Conservation (phyloP, 2,888 invertebrate genomes). For the Sepiola atlantica region DNA sequence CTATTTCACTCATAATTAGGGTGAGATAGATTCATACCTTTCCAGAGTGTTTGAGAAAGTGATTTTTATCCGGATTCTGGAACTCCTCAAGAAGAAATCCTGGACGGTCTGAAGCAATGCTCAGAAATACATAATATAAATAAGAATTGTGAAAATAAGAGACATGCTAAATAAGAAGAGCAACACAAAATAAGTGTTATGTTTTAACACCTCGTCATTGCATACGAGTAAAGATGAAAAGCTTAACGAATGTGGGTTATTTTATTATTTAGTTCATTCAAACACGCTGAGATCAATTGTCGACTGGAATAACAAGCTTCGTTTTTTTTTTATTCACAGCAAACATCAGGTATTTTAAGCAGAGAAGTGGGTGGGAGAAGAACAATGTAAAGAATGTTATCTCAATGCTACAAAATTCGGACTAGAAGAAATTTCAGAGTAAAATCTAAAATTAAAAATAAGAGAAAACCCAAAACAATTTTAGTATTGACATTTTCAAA, state of each 20-base stretch:
- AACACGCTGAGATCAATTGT: constrained; percentile 15
- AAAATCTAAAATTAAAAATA: background rate
- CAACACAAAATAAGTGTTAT: background rate
- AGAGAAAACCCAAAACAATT: background rate
- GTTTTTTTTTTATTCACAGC: background rate
- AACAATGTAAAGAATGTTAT: background rate
- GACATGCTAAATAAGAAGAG: background rate
- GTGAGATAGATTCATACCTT: too few species aligned
- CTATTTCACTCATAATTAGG: too few species aligned
- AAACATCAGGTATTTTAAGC: background rate
- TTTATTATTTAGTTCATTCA: constrained; percentile 32
- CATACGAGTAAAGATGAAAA: background rate
- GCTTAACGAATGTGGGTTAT: background rate
- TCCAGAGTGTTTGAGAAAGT: too few species aligned
- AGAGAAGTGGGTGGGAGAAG: background rate
- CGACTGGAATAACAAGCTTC: background rate
- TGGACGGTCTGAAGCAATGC: too few species aligned
- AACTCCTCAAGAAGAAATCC: too few species aligned
- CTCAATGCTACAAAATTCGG: background rate
- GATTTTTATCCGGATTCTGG: too few species aligned
- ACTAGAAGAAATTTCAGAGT: background rate
- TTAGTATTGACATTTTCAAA: too few species aligned
- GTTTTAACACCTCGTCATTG: background rate
- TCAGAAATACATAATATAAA: too few species aligned
- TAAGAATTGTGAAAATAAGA: background rate